Conservation (phyloP, 2,797 vertebrate genomes). For the Pseudochromis fuscus region DNA sequence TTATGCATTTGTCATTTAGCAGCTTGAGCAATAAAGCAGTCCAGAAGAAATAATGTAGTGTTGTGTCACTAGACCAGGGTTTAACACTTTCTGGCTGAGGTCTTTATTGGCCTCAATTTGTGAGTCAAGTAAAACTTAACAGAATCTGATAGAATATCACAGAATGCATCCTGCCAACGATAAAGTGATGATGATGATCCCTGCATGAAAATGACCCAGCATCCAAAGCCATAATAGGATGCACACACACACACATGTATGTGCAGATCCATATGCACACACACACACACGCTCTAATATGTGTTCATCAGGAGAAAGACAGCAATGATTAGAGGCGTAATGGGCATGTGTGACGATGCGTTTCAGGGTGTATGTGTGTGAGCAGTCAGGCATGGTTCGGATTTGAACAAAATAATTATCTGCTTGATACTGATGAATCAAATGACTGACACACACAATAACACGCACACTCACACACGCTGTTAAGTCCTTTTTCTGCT, state of each 20-base stretch:
- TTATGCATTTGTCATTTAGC: conserved; percentile 21
- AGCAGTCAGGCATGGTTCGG: conserved; percentile 69
- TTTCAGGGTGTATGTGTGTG: conserved; percentile 65
- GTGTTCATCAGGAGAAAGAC: conserved; percentile 75
- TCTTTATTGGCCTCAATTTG: conserved; percentile 51
- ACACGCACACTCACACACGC: not conserved
- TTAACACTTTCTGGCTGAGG: conserved; percentile 26
- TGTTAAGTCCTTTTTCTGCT: conserved; percentile 11
- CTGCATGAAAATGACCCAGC: conserved; percentile 63
- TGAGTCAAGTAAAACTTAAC: conserved; percentile 59
- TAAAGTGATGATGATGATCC: conserved; percentile 53
- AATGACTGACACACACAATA: conserved; percentile 50
- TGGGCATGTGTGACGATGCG: conserved; percentile 71
- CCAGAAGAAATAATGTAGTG: conserved; percentile 10
- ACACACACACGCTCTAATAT: conserved; percentile 50
- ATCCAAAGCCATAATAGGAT: conserved; percentile 32
- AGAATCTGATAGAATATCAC: conserved; percentile 58
- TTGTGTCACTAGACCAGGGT: conserved; percentile 12
- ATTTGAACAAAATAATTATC: conserved; percentile 78
- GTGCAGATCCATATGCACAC: conserved; percentile 5
- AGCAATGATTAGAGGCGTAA: conserved; percentile 76
- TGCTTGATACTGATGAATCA: conserved; percentile 69
- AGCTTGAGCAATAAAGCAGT: conserved; percentile 8
- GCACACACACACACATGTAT: conserved; percentile 6
- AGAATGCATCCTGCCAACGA: conserved; percentile 53